Base-by-base conservation (phyloP, 2,888 invertebrate species). In the Parthenolecanium corni region DNA sequence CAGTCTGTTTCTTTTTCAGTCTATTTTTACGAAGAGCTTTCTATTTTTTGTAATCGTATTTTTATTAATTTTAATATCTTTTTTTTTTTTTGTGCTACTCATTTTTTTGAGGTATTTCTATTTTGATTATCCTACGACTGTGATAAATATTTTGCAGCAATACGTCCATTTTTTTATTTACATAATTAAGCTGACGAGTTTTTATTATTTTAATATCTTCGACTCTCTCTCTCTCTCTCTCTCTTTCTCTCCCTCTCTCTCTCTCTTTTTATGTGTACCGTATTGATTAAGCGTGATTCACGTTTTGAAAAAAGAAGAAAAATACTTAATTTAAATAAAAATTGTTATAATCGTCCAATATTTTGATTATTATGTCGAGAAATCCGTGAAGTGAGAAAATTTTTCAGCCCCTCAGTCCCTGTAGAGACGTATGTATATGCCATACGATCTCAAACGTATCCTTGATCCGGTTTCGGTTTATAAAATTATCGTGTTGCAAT, bases 221-320 rank as follows among this genome's bases (percentile, higher is more conserved):
- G 1, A 23, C 21, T 2, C 24, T 46, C 20, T 57, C 16, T 58
- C 47, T 58, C 44, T 57, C 44, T 57, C 20, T 57, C 44, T 57
- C 46, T 46, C 24, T 57, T 46, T 44, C 24, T 57, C 46, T 57
- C 46, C 23, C 44, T 24, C 16, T 42, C n/a, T 20, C 38, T n/a
- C 16, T 46, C 16, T 20, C 5, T 44, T 18, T 25, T 47, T 23
- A 25, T 54, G 25, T 38, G 36, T 52, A 52, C 25, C 31, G 31
- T 52, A 6, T 31, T 25, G 16, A 31, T 25, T 52, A 52, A 52
- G 52, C 31, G 52, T 31, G 31, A 31, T n/a, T n/a, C n/a, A n/a
- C n/a, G n/a, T n/a, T n/a, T n/a, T n/a, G n/a, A n/a, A n/a, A n/a
- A n/a, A n/a, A n/a, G n/a, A n/a, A n/a, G n/a, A n/a, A n/a, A n/a